phyloP scores from a whole-genome alignment of 2,113 vertebrate species.

The Lynx canadensis region DNA sequence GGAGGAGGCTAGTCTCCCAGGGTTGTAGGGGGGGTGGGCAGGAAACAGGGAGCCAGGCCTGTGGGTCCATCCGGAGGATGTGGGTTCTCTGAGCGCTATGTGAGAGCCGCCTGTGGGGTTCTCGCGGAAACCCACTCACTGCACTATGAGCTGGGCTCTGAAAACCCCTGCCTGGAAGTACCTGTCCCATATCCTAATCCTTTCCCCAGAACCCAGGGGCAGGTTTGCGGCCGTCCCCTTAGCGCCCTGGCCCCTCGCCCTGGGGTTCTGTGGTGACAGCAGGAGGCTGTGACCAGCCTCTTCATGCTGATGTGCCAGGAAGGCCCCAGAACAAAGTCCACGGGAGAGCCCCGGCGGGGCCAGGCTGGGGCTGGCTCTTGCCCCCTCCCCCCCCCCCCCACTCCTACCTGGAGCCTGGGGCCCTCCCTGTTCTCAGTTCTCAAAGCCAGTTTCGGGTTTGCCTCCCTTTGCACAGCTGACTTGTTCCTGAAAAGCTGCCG shows the following conservation, averaged over 20 bases:
- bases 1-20: not conserved
- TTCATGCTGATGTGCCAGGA: not conserved
- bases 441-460: not conserved
- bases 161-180: not conserved
- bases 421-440: too few species aligned
- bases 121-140: not conserved
- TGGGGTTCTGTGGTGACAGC: not conserved
- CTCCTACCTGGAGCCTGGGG: not conserved
- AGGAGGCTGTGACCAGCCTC: not conserved
- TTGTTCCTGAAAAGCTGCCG: not conserved
- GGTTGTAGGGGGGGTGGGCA: not conserved
- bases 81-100: not conserved
- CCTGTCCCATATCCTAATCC: not conserved
- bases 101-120: not conserved
- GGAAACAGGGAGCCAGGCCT: not conserved
- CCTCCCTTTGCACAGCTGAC: not conserved
- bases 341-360: not conserved
- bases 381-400: too few species aligned
- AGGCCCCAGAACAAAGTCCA: not conserved
- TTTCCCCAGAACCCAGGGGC: not conserved
- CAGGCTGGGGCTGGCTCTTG: not conserved
- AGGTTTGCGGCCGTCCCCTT: not conserved
- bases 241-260: rapidly evolving
- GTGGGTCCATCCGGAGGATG: not conserved
- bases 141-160: not conserved